These are phyloP conservation scores for Tupaia chinensis DNA, from an alignment of 2,113 vertebrate species.

Conservation along the genomic window DNA sequence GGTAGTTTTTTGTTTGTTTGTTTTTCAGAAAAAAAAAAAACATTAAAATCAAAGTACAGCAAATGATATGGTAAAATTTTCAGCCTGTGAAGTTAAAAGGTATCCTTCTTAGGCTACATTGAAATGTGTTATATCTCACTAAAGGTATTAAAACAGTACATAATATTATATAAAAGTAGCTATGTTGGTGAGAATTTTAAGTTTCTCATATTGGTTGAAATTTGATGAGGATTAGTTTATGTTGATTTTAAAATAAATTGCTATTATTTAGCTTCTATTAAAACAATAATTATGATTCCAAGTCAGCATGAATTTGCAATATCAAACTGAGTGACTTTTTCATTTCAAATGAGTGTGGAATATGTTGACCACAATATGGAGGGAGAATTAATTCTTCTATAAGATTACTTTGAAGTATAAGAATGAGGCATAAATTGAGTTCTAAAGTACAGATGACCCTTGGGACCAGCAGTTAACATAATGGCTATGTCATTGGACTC, in stretches of 20 bases:
- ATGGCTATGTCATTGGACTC: too few species aligned
- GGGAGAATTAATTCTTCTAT: background rate
- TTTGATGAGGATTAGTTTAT: background rate
- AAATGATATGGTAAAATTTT: background rate
- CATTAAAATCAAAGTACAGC: background rate
- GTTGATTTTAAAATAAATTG: background rate
- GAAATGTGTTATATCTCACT: background rate
- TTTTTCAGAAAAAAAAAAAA: background rate
- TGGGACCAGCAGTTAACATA: too few species aligned
- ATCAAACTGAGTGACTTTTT: background rate
- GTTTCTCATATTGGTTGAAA: background rate
- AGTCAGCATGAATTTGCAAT: background rate
- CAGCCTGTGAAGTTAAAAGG: background rate
- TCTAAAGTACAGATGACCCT: background rate
- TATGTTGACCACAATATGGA: background rate
- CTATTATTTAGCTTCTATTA: background rate
- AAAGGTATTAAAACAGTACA: background rate
- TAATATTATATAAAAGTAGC: background rate
- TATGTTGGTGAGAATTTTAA: background rate
- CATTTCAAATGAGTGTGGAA: background rate
- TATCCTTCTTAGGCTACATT: background rate
- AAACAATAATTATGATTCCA: background rate
- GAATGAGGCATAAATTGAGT: background rate
- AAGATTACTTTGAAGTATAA: background rate
- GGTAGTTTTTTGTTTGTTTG: background rate